Percentiles rank a stretch among this genome's conserved stretches.
These are phyloP conservation scores for Scaptomyza polygonia DNA, from an alignment of 2,888 invertebrate species.

Conservation along the genomic window DNA sequence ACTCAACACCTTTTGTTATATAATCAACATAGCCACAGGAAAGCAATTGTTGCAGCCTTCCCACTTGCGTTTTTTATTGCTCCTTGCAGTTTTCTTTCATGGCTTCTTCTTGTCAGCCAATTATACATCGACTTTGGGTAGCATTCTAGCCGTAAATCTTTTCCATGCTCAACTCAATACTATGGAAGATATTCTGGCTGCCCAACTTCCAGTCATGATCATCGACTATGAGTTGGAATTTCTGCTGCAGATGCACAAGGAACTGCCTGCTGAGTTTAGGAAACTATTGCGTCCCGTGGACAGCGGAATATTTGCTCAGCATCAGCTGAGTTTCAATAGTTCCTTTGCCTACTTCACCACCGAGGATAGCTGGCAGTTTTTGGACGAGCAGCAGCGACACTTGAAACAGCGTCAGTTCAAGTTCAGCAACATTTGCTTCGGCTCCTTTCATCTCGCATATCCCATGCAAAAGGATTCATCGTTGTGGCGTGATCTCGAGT, in stretches of 20 bases:
- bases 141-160: conserved; percentile 75
- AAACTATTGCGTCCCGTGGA: conserved; percentile 67
- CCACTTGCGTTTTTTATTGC: conserved; percentile 53
- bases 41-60: conserved; percentile 47
- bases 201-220: conserved; percentile 75
- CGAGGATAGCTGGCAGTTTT: conserved; percentile 76
- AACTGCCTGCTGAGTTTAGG: conserved; percentile 54
- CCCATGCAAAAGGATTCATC: conserved; percentile 79
- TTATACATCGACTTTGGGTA: conserved; percentile 78
- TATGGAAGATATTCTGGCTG: conserved; percentile 69
- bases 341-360: conserved; percentile 75
- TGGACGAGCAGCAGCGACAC: conserved; percentile 66
- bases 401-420: conserved; percentile 70
- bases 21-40: conserved; percentile 64
- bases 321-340: conserved; percentile 61
- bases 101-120: conserved; percentile 70
- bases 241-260: conserved; percentile 47
- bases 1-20: conserved; percentile 61
- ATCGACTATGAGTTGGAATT: conserved; percentile 79
- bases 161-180: conserved; percentile 75
- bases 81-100: conserved; percentile 64
- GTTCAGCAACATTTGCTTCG: conserved; percentile 79
- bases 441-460: conserved; percentile 71
- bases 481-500: conserved; percentile 74
- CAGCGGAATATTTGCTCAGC: conserved; percentile 51